Evolutionary conservation across 92 coral and sea anemone species (phyloP).

Genomic region (Zoanthus sansibaricus): DNA sequence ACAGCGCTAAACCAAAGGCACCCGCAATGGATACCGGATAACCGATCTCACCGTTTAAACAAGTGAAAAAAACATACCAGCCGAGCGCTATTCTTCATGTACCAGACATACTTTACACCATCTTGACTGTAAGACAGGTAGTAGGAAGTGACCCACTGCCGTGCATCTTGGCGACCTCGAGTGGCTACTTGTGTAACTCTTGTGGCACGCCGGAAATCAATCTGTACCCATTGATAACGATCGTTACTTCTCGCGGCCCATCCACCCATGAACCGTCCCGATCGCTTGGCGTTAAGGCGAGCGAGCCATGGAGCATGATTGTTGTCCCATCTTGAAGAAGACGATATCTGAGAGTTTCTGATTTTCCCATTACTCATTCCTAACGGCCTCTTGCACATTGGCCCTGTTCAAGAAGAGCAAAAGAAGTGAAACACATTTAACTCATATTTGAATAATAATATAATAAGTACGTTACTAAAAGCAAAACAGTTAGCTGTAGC

Average conservation of each 20-base stretch:
- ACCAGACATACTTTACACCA: slow-evolving; percentile 48
- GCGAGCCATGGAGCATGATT: slow-evolving; percentile 66
- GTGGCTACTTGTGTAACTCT: slow-evolving; percentile 53
- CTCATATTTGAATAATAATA: too few relatives aligned
- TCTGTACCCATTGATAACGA: slow-evolving; percentile 62
- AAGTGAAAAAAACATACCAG: slow-evolving; percentile 1
- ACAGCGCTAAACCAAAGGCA: too few relatives aligned
- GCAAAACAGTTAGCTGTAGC: background rate
- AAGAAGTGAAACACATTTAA: too few relatives aligned
- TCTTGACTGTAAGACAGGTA: slow-evolving; percentile 61
- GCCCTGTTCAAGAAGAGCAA: slow-evolving; percentile 37
- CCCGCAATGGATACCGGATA: too few relatives aligned
- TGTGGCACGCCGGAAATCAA: slow-evolving; percentile 60
- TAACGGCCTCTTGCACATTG: slow-evolving; percentile 64
- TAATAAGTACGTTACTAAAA: too few relatives aligned
- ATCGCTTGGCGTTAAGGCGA: slow-evolving; percentile 56
- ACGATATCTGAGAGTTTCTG: slow-evolving; percentile 56
- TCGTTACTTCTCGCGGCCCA: slow-evolving; percentile 68
- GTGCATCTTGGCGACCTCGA: slow-evolving; percentile 52
- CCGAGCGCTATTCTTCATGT: slow-evolving; percentile 34
- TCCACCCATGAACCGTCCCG: slow-evolving; percentile 64
- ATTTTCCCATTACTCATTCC: slow-evolving; percentile 70
- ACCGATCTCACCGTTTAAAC: too few relatives aligned
- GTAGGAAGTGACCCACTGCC: slow-evolving; percentile 40
- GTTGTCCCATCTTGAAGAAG: slow-evolving; percentile 59